Percentiles rank a stretch among this genome's conserved stretches.
phyloP scores from a whole-genome alignment of 2,888 invertebrate genomes.

The Drosophila tanythrix region DNA sequence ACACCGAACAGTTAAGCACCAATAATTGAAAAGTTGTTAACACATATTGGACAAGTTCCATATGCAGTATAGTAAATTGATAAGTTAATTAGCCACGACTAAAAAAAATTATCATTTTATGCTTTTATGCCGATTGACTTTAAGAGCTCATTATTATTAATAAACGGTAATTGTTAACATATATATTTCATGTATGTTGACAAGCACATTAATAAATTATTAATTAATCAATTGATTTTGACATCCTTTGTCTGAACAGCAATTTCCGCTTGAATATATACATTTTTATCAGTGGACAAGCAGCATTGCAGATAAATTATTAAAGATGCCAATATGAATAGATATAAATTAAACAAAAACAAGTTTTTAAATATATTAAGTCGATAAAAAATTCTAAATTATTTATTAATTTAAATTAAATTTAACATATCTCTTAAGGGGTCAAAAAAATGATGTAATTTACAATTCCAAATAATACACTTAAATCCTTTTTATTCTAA shows the following conservation, averaged over 20 bases:
- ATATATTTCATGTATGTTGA: background rate
- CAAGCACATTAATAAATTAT: background rate
- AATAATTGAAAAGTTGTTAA: constrained; percentile 5
- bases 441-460: background rate
- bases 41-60: constrained; percentile 17
- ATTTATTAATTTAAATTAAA: background rate
- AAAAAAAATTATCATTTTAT: constrained; percentile 20
- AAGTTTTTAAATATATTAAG: background rate
- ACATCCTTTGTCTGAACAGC: background rate
- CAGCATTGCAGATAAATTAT: background rate
- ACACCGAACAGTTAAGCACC: constrained; percentile 8
- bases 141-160: background rate
- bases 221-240: background rate
- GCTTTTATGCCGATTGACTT: background rate
- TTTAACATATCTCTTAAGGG: background rate
- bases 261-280: background rate
- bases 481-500: background rate
- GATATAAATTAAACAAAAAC: background rate
- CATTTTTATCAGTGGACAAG: background rate
- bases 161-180: background rate
- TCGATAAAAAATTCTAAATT: background rate
- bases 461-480: background rate
- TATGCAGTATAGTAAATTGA: constrained; percentile 37
- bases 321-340: background rate
- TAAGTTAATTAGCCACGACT: constrained; percentile 48